phyloP scores from a whole-genome alignment of 2,888 invertebrate species.

The Torymus auratus region DNA sequence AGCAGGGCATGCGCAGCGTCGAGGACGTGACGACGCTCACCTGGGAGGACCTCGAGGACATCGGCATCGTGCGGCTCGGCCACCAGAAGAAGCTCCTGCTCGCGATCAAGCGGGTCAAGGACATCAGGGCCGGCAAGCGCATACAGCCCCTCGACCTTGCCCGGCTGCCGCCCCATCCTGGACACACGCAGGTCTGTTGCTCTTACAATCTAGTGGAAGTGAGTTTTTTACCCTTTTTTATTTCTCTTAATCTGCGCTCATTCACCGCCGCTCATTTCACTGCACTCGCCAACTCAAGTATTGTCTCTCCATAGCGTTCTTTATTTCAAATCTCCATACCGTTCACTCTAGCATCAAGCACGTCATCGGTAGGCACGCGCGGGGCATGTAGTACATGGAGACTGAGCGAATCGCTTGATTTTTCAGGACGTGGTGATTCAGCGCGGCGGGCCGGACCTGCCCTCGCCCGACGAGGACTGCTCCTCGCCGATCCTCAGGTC shows the following conservation, averaged over 20 bases:
- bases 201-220: too few relatives aligned
- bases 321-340: too few relatives aligned
- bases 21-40: constrained; percentile 96
- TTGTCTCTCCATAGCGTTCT: too few relatives aligned
- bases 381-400: too few relatives aligned
- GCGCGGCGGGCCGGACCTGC: constrained; percentile 72
- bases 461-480: constrained; percentile 75
- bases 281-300: too few relatives aligned
- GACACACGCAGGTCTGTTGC: constrained; percentile 74
- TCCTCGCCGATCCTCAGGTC: constrained; percentile 74
- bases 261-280: too few relatives aligned
- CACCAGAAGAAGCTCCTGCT: constrained; percentile 99
- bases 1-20: constrained; percentile 95
- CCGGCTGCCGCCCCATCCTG: constrained; percentile 78
- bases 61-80: constrained; percentile 94
- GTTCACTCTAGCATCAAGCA: too few relatives aligned
- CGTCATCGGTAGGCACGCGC: too few relatives aligned
- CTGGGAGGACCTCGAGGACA: constrained; percentile 99
- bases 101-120: constrained; percentile 97
- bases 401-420: background rate
- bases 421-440: constrained; percentile 74
- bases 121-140: constrained; percentile 91
- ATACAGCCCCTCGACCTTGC: constrained; percentile 77
- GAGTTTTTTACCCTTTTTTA: background rate
- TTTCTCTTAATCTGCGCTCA: background rate